phyloP scores from a whole-genome alignment of 2,888 invertebrate genomes.

The Podotricha telesiphe region DNA sequence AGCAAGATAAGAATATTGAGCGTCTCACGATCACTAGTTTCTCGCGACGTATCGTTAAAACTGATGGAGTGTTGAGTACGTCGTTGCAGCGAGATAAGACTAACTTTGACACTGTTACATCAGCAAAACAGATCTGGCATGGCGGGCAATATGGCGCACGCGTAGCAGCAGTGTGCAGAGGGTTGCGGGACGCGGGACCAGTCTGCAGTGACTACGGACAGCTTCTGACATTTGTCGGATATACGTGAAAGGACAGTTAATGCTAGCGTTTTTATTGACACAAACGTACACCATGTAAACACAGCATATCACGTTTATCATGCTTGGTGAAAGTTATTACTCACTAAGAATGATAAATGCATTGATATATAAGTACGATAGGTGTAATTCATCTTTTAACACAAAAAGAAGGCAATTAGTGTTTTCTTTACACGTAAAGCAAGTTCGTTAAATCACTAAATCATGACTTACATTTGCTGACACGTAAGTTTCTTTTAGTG shows the following conservation, averaged over 20 bases:
- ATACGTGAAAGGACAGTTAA: constrained; percentile 55
- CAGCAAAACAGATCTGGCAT: constrained; percentile 33
- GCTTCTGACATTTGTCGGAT: constrained; percentile 61
- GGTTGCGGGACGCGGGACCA: constrained; percentile 47
- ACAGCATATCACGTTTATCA: constrained; percentile 31
- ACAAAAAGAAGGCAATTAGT: constrained; percentile 27
- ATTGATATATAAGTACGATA: constrained; percentile 30
- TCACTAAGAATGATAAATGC: constrained; percentile 31
- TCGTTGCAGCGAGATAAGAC: constrained; percentile 28
- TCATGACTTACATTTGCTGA: constrained; percentile 7
- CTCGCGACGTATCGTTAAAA: constrained; percentile 25
- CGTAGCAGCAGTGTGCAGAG: constrained; percentile 40
- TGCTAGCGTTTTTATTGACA: constrained; percentile 30
- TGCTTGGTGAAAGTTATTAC: constrained; percentile 42
- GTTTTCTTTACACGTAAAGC: constrained; percentile 17
- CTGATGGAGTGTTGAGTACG: constrained; percentile 16
- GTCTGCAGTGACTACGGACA: constrained; percentile 54
- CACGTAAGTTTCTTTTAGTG: constrained; percentile 10
- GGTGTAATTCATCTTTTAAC: constrained; percentile 27
- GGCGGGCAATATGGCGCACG: constrained; percentile 44
- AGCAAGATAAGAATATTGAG: constrained; percentile 40
- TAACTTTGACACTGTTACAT: constrained; percentile 41
- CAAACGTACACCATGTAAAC: constrained; percentile 23
- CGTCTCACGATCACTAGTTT: constrained; percentile 42
- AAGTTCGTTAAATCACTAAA: not conserved